phyloP scores from a whole-genome alignment of 2,113 vertebrate genomes.

The Ceyx cyanopectus region DNA sequence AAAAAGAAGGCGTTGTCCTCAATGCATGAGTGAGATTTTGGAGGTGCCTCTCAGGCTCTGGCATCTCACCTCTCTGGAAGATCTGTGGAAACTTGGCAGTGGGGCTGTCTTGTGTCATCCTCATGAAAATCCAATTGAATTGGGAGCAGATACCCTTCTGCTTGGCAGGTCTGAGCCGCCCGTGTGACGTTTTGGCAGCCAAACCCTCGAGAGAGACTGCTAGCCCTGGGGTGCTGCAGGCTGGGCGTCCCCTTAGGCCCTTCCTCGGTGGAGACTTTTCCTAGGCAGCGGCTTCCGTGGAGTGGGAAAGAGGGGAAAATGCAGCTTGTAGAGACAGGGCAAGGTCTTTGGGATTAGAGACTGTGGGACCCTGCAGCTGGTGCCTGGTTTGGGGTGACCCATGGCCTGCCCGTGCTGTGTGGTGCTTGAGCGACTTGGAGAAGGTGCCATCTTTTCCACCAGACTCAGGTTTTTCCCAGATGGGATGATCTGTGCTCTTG shows the following conservation, averaged over 20 bases:
- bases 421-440: not conserved
- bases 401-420: accelerated
- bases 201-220: not conserved
- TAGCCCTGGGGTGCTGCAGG: accelerated
- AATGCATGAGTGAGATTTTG: not conserved
- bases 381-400: not conserved
- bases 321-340: accelerated
- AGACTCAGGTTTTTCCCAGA: not conserved
- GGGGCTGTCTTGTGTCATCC: conserved; percentile 31
- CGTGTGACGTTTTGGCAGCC: not conserved
- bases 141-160: not conserved
- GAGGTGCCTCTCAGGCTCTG: not conserved
- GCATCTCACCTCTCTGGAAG: not conserved
- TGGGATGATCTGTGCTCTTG: not conserved
- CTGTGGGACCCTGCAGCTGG: accelerated
- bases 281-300: accelerated
- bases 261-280: not conserved
- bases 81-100: conserved; percentile 34
- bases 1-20: not conserved
- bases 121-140: not conserved
- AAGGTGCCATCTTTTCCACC: not conserved
- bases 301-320: accelerated
- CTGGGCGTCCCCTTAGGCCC: not conserved
- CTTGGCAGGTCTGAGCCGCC: not conserved
- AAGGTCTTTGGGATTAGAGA: not conserved